phyloP scores from a whole-genome alignment of 2,888 invertebrate genomes.

The Encarsia formosa region DNA sequence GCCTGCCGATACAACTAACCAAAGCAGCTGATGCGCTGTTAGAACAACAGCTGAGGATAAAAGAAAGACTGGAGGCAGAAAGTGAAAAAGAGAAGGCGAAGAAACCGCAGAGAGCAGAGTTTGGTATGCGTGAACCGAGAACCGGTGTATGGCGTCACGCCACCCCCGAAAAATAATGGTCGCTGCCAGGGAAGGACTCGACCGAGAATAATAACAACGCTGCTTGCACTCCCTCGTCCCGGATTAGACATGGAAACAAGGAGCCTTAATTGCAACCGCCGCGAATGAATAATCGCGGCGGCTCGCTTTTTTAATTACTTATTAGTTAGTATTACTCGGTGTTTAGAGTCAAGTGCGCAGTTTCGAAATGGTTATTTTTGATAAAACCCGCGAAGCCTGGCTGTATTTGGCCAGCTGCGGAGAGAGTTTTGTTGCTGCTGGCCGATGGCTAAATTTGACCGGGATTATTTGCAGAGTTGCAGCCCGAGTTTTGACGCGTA shows the following conservation, averaged over 20 bases:
- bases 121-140: slow-evolving; percentile 43
- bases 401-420: too few relatives aligned
- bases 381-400: too few relatives aligned
- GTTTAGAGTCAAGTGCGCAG: too few relatives aligned
- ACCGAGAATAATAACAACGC: slow-evolving; percentile 46
- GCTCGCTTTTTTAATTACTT: too few relatives aligned
- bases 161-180: slow-evolving; percentile 45
- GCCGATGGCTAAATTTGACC: too few relatives aligned
- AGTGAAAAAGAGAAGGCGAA: not conserved
- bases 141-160: not conserved
- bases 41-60: not conserved
- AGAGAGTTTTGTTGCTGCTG: too few relatives aligned
- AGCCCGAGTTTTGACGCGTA: too few relatives aligned
- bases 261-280: slow-evolving; percentile 22
- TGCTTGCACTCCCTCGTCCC: slow-evolving; percentile 41
- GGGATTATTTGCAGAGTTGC: too few relatives aligned
- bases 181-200: slow-evolving; percentile 39
- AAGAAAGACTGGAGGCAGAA: not conserved
- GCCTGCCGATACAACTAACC: slow-evolving; percentile 17
- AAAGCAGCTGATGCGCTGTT: not conserved
- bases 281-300: too few relatives aligned
- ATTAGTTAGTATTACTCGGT: too few relatives aligned
- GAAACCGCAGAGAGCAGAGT: slow-evolving; percentile 22
- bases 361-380: too few relatives aligned
- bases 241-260: slow-evolving; percentile 24